These are phyloP conservation scores for Cetonia aurata DNA, from an alignment of 2,888 invertebrate genomes.

Conservation along the genomic window DNA sequence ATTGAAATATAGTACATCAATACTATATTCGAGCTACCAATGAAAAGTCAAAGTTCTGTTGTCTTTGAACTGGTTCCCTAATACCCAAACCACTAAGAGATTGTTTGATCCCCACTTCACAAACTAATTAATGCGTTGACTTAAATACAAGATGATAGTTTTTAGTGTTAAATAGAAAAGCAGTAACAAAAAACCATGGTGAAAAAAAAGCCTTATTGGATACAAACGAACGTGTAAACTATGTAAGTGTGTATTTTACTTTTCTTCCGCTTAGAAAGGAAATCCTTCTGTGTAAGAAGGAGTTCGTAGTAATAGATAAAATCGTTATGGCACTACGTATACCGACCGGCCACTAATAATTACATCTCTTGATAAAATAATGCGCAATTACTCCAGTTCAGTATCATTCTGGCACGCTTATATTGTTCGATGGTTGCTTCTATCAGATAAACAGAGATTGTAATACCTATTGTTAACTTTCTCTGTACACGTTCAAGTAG, in stretches of 20 bases:
- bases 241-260: conserved; percentile 1
- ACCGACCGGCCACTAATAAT: conserved; percentile 20
- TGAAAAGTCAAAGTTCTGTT: no score
- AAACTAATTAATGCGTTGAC: no score
- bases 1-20: no score
- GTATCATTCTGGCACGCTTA: conserved; percentile 22
- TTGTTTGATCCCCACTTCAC: no score
- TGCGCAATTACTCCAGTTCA: conserved; percentile 26
- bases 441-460: conserved; percentile 26
- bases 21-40: no score
- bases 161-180: no score
- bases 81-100: no score
- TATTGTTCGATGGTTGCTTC: conserved; percentile 15
- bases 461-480: conserved; percentile 28
- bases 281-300: conserved; percentile 1
- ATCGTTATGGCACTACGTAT: conserved; percentile 23
- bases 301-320: conserved; percentile 22
- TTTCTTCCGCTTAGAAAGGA: conserved; percentile 36
- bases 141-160: no score
- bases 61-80: no score
- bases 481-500: conserved; percentile 7
- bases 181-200: neutral
- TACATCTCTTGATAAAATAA: conserved; percentile 27
- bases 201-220: neutral
- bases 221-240: conserved; percentile 8